Percentiles rank a stretch among this genome's conserved stretches.
These are phyloP conservation scores for Denticeps clupeoides DNA, from an alignment of 2,797 vertebrate genomes.

Conservation along the genomic window DNA sequence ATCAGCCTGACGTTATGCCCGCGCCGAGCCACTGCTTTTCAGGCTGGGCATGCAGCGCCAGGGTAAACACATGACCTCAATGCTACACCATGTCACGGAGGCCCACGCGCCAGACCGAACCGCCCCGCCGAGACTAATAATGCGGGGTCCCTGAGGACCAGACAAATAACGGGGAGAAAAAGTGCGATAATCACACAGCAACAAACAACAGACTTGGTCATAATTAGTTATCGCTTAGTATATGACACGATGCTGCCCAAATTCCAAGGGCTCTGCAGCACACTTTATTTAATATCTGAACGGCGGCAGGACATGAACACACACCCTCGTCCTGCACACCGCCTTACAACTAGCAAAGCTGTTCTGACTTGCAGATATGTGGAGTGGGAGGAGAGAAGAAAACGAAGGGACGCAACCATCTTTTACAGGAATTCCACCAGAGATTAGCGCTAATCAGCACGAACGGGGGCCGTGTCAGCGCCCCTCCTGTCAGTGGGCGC, in stretches of 20 bases:
- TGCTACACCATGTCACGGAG: conserved; percentile 11
- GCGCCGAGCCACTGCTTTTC: conserved; percentile 44
- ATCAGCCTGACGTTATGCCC: conserved; percentile 50
- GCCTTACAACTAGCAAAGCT: no score
- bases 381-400: no score
- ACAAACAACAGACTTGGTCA: no score
- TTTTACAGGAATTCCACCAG: background rate
- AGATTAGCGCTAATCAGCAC: background rate
- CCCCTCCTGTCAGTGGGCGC: background rate
- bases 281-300: no score
- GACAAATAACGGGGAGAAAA: conserved; percentile 4
- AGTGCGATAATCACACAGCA: background rate
- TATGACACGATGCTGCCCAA: no score
- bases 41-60: conserved; percentile 41
- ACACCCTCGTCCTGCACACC: no score
- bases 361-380: no score
- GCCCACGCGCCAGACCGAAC: conserved; percentile 40
- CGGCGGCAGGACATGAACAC: no score
- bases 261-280: no score
- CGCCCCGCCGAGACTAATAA: conserved; percentile 40
- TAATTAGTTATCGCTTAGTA: no score
- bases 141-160: conserved; percentile 30
- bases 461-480: background rate
- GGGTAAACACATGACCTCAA: conserved; percentile 64
- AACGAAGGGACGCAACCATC: background rate